Evolutionary conservation across 2,888 invertebrate species (phyloP).

Genomic region (Lysandra bellargus): DNA sequence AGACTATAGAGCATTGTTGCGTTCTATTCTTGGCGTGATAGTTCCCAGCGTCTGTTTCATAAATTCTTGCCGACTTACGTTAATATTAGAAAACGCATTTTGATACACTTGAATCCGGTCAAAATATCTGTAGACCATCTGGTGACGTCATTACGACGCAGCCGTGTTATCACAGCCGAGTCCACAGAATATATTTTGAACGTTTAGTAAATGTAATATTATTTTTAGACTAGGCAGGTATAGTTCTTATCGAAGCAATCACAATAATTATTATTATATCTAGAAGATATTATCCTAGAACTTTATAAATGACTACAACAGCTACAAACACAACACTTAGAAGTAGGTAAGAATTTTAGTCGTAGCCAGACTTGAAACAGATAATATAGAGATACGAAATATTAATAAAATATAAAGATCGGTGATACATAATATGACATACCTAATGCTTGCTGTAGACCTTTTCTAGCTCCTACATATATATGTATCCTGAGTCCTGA

Average conservation of each 20-base stretch:
- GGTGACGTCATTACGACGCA: too few species aligned
- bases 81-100: background rate
- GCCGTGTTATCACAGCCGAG: background rate
- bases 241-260: background rate
- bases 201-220: background rate
- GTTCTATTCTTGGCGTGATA: conserved; percentile 7
- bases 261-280: background rate
- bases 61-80: background rate
- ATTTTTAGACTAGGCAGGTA: background rate
- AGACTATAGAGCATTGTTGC: conserved; percentile 5
- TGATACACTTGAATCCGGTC: too few species aligned
- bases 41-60: background rate
- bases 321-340: conserved; percentile 17
- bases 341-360: background rate
- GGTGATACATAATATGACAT: background rate
- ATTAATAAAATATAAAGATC: background rate
- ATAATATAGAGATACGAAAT: background rate
- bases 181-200: background rate
- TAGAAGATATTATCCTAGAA: background rate
- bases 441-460: background rate
- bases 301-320: background rate
- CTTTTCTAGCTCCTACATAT: background rate
- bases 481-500: too few species aligned
- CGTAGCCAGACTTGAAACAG: background rate
- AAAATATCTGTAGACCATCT: too few species aligned